Base-by-base conservation (phyloP, 2,888 invertebrate genomes). In the Caenorhabditis drosophilae region DNA sequence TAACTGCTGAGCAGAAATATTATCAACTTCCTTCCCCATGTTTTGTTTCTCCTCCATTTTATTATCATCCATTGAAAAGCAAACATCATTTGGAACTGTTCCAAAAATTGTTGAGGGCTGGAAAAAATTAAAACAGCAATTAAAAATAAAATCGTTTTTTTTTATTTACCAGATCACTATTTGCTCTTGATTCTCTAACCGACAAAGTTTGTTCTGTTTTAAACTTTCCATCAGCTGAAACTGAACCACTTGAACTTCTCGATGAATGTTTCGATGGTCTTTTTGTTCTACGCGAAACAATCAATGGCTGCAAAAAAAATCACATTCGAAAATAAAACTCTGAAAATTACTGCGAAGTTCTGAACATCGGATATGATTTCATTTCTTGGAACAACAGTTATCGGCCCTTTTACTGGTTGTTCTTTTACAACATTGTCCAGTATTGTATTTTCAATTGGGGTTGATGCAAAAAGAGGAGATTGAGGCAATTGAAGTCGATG, bases 81-180 rank as follows among this genome's bases (percentile, higher is more conserved):
- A 46, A 9, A 55, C 50, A 9, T 64, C 64, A 23, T 58, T 55
- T 9, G 66, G 66, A 2, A 66, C 60, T 0, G 66, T 66, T 38
- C 66, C 66, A 41, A 56, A 56, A 7, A 66, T 66, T 15, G 66
- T 66, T n/a, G 66, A 60, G 2, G 66, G 66, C 66, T 61, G 51
- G 26, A 60, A 60, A 7, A 18, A 34, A 42, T 23, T 45, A 34
- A 31, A 23, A 36, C 22, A 11, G 7, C 4, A 41, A 41, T n/a
- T n/a, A 22, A 46, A 46, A 25, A 16, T 12, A n/a, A n/a, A n/a
- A n/a, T n/a, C n/a, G n/a, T n/a, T n/a, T n/a, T n/a, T n/a, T n/a
- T n/a, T n/a, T n/a, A n/a, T n/a, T n/a, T n/a, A 61, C 61, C 62
- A 66, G 22, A 44, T 66, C 66, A 53, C 60, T 60, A 16, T 66